Base-by-base conservation (phyloP, 2,888 invertebrate species). In the Scaptomyza parva region DNA sequence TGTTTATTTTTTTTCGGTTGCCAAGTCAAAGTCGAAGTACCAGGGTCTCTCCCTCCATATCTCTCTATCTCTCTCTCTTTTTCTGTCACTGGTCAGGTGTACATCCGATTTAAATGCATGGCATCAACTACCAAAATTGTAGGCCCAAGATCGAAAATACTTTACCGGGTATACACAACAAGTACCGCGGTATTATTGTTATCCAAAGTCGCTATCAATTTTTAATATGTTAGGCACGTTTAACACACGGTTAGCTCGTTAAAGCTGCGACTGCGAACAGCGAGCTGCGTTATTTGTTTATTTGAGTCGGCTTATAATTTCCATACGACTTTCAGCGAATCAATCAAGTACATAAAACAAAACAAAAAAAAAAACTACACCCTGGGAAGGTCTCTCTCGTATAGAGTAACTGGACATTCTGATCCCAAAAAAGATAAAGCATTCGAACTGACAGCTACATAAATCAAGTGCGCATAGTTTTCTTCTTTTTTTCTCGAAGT, bases 71-170 rank as follows among this genome's bases (percentile, higher is more conserved):
- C 24, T 37, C 35, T 14, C 7, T 62, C 52, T 53, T 12, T 14
- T 39, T 26, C n/a, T 58, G 30, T 53, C 53, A 57, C 37, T 60
- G 44, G 41, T 76, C 81, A 82, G 82, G 86, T 82, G 82, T 76
- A 47, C 72, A n/a, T n/a, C n/a, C n/a, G 72, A 70, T 84, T 87
- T 77, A 82, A 75, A 84, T 84, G 88, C 84, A 73, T 55, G 61
- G 52, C 87, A 44, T 52, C 86, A 87, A 78, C 84, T 69, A 77
- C 85, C 84, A 58, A 83, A 83, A 76, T 65, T 68, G 73, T 76
- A 76, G 77, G 76, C 71, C 76, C 74, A 67, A 50, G 14, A 33
- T 53, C 48, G 39, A 44, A 53, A 51, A 52, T 47, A 48, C 7
- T 48, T 35, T 48, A 35, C 58, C 52, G 37, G 41, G 50, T 59